Evolutionary conservation across 2,888 invertebrate species (phyloP), one percentile per base, ranked within the genome.

Genomic region (Choreutis nemorana): DNA sequence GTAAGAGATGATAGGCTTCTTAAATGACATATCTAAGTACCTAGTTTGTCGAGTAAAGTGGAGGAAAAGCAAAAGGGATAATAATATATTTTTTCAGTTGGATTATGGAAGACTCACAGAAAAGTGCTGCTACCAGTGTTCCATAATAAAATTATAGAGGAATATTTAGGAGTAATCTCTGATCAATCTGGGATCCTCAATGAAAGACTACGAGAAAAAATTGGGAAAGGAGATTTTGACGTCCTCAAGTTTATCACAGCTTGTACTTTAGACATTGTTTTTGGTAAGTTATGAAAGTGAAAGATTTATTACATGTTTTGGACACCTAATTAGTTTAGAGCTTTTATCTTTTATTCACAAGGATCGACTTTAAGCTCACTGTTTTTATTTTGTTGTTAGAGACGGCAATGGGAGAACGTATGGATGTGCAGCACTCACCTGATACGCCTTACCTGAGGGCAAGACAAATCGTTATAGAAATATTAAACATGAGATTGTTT

Each of bases 321-420:
- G n/a, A n/a, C n/a, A n/a, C n/a, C n/a, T n/a, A n/a, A n/a, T n/a
- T n/a, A n/a, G n/a, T n/a, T n/a, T n/a, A n/a, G n/a, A n/a, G n/a
- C n/a, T n/a, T n/a, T n/a, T n/a, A n/a, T n/a, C n/a, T n/a, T n/a
- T n/a, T n/a, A n/a, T n/a, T n/a, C n/a, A n/a, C n/a, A n/a, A n/a
- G n/a, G 4, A 6, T 6, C 8, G 8, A 6, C 5, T 18, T 18
- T 18, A 18, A 6, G 18, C 18, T 18, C 8, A 24, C 13, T 13
- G 8, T 20, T 18, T 18, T 20, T 26, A 21, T 14, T 24, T n/a
- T 23, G 30, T 11, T 21, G 12, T 26, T 31, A 85, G 88, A 89
- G 55, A 86, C 88, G 2, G 86, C 88, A 1, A 88, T 90, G 89
- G 89, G 89, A 1, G 78, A 83, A 33, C 71, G 79, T 26, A 81